Evolutionary conservation across 2,797 vertebrate species (phyloP), one percentile per base, ranked within the genome.

Genomic region (Sternarchorhynchus goeldii): DNA sequence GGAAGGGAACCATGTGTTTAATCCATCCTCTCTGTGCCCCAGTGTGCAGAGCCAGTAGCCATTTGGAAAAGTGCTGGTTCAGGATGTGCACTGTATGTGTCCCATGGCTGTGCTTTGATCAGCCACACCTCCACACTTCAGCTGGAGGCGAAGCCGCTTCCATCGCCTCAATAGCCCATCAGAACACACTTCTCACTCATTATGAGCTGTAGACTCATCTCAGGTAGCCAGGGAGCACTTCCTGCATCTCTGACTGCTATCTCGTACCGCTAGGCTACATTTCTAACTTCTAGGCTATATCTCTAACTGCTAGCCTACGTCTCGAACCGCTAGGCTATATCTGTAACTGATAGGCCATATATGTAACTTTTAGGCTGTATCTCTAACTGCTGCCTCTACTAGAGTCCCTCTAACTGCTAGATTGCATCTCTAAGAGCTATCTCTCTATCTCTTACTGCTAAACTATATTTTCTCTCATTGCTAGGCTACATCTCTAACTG

Each of bases 31-130:
- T 73, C 65, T n/a, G 25, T 83, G 85, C 89, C 89, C 90, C 82
- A 72, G 87, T 88, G 88, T 83, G 83, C 83, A 85, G 88, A 88
- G 73, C 71, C 62, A 58, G 64, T 89, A 85, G 91, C 91, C 90
- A 91, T 83, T 73, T 91, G 88, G 86, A 91, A 91, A 93, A 89
- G 85, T 92, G 92, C 92, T 93, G 89, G 84, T 91, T 91, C 90
- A 92, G 92, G 90, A 90, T 91, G 68, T 62, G 59, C 10, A 3
- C 10, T 79, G 71, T 80, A 83, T 88, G 85, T 92, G 86, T 92
- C 92, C 92, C 89, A 90, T 90, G 92, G 93, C 92, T 82, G 88
- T 71, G 90, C 93, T 94, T 94, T 94, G 93, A 94, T 94, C 93
- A 92, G 86, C 87, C 84, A 86, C 81, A 90, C 91, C 93, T 90